These are phyloP conservation scores for Gymnobelideus leadbeateri DNA, from an alignment of 2,113 vertebrate species.

Conservation along the genomic window DNA sequence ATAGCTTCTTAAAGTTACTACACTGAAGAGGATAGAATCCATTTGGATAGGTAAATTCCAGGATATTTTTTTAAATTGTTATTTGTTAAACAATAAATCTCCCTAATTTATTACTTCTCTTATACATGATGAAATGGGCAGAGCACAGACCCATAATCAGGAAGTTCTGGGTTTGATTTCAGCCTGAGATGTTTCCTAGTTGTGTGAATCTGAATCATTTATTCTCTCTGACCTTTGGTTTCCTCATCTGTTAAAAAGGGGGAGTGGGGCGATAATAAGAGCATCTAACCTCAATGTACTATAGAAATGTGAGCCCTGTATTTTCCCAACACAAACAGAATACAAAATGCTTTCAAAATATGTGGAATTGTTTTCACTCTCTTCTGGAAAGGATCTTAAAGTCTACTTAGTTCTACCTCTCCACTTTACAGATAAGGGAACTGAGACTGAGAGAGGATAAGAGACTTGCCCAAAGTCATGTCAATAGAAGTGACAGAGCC, in stretches of 20 bases:
- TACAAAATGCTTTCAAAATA: conserved; percentile 16
- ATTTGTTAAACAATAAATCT: neutral
- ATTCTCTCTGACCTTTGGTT: neutral
- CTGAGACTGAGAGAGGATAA: too few relatives aligned
- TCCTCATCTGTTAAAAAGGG: neutral
- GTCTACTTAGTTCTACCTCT: neutral
- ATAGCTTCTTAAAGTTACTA: neutral
- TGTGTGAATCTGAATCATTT: neutral
- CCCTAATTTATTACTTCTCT: neutral
- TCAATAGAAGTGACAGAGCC: neutral
- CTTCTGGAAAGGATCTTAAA: neutral
- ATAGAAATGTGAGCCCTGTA: neutral
- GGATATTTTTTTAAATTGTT: neutral
- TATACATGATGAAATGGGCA: neutral
- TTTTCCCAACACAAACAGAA: conserved; percentile 16
- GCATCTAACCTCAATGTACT: neutral
- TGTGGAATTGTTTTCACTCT: conserved; percentile 9
- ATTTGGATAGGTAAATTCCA: neutral
- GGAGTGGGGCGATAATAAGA: neutral
- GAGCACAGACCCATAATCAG: neutral
- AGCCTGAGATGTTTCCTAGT: neutral
- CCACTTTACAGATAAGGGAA: too few relatives aligned
- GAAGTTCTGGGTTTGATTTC: neutral
- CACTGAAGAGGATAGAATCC: neutral
- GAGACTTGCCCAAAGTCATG: neutral